Evolutionary conservation across 1,140 invertebrate genomes (phyloP).

Genomic region (Lordiphosa collinella): DNA sequence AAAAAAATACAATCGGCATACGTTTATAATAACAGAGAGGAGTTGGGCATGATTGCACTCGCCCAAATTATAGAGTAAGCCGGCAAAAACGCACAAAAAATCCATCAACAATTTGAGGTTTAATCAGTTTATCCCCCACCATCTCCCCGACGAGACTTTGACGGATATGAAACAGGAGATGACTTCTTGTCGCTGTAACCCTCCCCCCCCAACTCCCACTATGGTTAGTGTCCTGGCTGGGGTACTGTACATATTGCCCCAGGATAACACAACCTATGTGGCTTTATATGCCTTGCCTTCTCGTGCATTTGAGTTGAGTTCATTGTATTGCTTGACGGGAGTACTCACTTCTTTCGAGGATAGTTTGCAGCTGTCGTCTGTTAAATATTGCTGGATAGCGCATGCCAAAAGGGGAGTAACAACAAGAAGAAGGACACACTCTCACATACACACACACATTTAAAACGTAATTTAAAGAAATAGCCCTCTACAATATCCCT

Average conservation of each 20-base stretch:
- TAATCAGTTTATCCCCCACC: conserved; percentile 2
- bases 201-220: not conserved
- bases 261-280: conserved; percentile 7
- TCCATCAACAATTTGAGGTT: not conserved
- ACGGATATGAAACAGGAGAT: conserved; percentile 72
- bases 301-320: conserved; percentile 24
- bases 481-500: no score
- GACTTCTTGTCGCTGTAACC: conserved; percentile 49
- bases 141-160: conserved; percentile 3
- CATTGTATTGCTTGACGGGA: conserved; percentile 39
- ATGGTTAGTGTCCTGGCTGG: not conserved
- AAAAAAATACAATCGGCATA: conserved; percentile 1
- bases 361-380: conserved; percentile 68
- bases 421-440: conserved; percentile 4
- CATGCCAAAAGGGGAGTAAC: conserved; percentile 10
- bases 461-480: conserved; percentile 1
- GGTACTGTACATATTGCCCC: conserved; percentile 27
- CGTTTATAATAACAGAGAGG: no score
- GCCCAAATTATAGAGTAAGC: conserved; percentile 12
- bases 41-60: not conserved
- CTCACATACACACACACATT: conserved; percentile 6
- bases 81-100: not conserved
- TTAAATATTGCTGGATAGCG: conserved; percentile 3
- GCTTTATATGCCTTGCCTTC: not conserved
- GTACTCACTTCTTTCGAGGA: conserved; percentile 18